Evolutionary conservation across 2,113 vertebrate genomes (phyloP).

Genomic region (Neogale vison): DNA sequence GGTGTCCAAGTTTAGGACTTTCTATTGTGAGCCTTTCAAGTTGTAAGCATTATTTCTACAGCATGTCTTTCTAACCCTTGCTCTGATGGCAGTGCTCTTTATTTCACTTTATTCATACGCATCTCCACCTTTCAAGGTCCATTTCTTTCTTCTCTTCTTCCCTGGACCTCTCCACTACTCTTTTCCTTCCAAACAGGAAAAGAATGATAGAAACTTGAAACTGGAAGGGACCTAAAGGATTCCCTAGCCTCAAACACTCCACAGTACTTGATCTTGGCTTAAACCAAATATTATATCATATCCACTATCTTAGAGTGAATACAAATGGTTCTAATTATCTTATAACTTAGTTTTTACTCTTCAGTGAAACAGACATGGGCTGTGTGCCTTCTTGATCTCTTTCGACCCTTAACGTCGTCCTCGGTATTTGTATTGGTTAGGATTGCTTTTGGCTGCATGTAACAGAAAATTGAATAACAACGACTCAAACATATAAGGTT

Average conservation of each 20-base stretch:
- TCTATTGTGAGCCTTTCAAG: neutral
- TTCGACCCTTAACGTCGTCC: neutral
- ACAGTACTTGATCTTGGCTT: neutral
- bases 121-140: neutral
- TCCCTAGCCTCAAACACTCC: neutral
- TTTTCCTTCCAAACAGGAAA: neutral
- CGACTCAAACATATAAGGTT: neutral
- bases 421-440: neutral
- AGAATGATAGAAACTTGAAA: neutral
- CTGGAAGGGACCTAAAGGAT: neutral
- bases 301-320: neutral
- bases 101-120: neutral
- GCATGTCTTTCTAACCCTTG: neutral
- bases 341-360: conserved; percentile 9
- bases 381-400: neutral
- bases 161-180: neutral
- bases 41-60: neutral
- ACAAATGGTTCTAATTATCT: neutral
- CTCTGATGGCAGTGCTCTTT: neutral
- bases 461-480: neutral
- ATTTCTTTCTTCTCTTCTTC: neutral
- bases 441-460: neutral
- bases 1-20: neutral
- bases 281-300: neutral
- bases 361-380: neutral